A percentile compares a stretch with the other conserved stretches of the same genome.
These are phyloP conservation scores for Drosophila virilis DNA, from an alignment of 1,140 invertebrate species.

Conservation along the genomic window DNA sequence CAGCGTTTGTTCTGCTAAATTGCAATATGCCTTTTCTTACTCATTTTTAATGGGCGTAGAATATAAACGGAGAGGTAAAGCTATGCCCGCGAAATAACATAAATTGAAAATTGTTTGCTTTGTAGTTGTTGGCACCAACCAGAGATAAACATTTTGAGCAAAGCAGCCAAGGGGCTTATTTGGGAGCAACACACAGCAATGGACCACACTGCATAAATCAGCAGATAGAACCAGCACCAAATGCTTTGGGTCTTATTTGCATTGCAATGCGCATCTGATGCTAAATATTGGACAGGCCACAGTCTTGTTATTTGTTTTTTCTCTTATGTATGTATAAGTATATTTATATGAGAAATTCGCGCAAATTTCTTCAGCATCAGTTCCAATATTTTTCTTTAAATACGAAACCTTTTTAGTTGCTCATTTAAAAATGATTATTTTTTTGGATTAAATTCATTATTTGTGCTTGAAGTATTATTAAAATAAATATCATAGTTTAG, in stretches of 20 bases:
- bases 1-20: not conserved
- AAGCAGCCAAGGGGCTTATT: slow-evolving; percentile 31
- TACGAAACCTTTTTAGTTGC: no score
- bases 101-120: slow-evolving; percentile 76
- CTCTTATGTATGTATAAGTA: no score
- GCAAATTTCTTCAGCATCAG: no score
- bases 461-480: no score
- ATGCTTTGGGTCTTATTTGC: slow-evolving; percentile 3
- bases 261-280: slow-evolving; percentile 14
- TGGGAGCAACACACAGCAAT: slow-evolving; percentile 28
- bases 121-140: slow-evolving; percentile 61
- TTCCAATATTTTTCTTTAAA: no score
- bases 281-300: not conserved
- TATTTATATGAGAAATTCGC: not conserved
- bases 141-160: slow-evolving; percentile 53
- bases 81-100: slow-evolving; percentile 68
- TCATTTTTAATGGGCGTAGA: not conserved
- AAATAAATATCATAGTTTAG: no score
- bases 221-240: slow-evolving; percentile 19
- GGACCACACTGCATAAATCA: slow-evolving; percentile 35
- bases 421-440: no score
- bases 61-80: slow-evolving; percentile 10
- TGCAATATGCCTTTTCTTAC: no score
- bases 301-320: not conserved
- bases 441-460: no score